These are phyloP conservation scores for Takifugu flavidus DNA, from an alignment of 2,113 vertebrate genomes.

Conservation along the genomic window DNA sequence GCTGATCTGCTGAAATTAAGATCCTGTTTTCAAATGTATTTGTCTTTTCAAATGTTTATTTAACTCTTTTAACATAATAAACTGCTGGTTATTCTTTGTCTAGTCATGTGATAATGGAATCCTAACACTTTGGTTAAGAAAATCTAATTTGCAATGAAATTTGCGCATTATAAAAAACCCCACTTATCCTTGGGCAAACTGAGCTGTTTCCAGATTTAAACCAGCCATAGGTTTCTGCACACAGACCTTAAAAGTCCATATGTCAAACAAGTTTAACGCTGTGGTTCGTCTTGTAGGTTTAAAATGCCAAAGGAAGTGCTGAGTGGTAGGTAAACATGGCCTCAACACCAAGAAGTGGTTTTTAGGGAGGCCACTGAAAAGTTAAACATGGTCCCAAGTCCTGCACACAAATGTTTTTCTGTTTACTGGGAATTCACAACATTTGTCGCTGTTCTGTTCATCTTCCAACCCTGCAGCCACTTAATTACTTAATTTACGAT, in stretches of 20 bases:
- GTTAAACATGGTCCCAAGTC: not conserved
- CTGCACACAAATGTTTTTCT: too few relatives aligned
- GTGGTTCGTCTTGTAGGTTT: constrained; percentile 35
- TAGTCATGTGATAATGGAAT: not conserved
- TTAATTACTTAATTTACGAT: too few relatives aligned
- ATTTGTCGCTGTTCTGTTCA: too few relatives aligned
- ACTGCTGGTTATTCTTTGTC: not conserved
- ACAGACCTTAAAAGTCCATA: constrained; percentile 4
- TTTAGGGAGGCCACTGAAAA: constrained; percentile 18
- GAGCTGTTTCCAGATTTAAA: not conserved
- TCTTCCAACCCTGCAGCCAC: too few relatives aligned
- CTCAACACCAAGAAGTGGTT: constrained; percentile 42
- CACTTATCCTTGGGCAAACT: not conserved
- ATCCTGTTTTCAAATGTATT: not conserved
- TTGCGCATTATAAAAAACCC: not conserved
- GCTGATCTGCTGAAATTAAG: not conserved
- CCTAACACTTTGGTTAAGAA: too few relatives aligned
- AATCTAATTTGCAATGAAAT: too few relatives aligned
- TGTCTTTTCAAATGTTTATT: not conserved
- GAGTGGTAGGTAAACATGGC: constrained; percentile 44
- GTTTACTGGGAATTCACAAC: too few relatives aligned
- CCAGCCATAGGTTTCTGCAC: not conserved
- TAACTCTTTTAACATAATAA: not conserved
- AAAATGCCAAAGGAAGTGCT: constrained; percentile 44
- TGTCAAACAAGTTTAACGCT: constrained; percentile 29